Base-by-base conservation (phyloP, 2,797 vertebrate genomes). In the Sphenopsis melanotis region DNA sequence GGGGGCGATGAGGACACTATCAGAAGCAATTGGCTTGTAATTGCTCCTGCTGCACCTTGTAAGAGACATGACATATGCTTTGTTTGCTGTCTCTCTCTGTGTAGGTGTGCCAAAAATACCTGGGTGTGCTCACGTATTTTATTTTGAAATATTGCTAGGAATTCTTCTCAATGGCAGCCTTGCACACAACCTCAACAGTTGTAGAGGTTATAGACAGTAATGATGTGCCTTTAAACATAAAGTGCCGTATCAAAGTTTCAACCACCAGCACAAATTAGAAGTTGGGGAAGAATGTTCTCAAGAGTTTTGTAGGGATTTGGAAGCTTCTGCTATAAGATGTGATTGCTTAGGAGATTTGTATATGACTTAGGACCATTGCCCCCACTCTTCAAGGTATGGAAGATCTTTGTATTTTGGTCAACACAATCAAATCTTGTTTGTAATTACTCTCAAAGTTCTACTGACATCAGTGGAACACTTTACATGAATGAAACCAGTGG, bases 331-430 rank as follows among this genome's bases (percentile, higher is more conserved):
- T 84, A 0, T 69, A 69, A 68, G 6, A 18, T 27, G 5, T 12
- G 13, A 18, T 56, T 70, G 21, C 34, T 91, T 19, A 22, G 19
- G 13, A 12, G 2, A 41, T 79, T 71, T 59, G 4, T 55, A 4
- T 55, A 8, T 84, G 26, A 52, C 5, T 3, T 59, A 55, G 22
- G 17, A 76, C 26, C 1, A 3, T 34, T 71, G 59, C 3, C 6
- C 2, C 6, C 3, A 5, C 1, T 2, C 4, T 6, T 65, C 12
- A 65, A 50, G 14, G 15, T 68, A 26, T 5, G 10, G 9, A 21
- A 49, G 36, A 22, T 68, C 46, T 80, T 89, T 84, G 5, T 64
- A 34, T 55, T 83, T 36, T 79, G 18, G 19, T 76, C 24, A 59
- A 30, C 18, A 29, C 20, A 47, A 34, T 65, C 7, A 53, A 83